phyloP scores from a whole-genome alignment of 2,888 invertebrate species.

The Dryadula phaetusa region DNA sequence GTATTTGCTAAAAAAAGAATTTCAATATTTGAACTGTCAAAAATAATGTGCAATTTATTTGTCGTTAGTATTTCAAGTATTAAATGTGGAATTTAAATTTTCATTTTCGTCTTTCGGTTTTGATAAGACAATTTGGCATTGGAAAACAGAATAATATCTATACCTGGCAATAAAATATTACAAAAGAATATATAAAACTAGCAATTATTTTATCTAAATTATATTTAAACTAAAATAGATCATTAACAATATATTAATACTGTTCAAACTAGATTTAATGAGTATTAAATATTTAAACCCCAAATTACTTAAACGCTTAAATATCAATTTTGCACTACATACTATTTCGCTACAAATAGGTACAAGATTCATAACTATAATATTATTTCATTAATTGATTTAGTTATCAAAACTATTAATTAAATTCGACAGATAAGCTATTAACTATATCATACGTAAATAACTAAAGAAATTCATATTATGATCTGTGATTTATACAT shows the following conservation, averaged over 20 bases:
- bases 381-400: background rate
- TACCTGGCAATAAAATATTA: too few relatives aligned
- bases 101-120: too few relatives aligned
- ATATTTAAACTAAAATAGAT: background rate
- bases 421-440: background rate
- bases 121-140: too few relatives aligned
- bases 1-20: constrained; percentile 31
- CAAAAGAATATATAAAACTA: too few relatives aligned
- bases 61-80: background rate
- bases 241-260: background rate
- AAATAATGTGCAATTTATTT: background rate
- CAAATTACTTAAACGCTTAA: constrained; percentile 1
- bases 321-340: constrained; percentile 16
- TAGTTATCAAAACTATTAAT: background rate
- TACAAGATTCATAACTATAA: constrained; percentile 13
- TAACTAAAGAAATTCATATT: background rate
- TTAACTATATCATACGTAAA: background rate
- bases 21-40: constrained; percentile 30
- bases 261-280: constrained; percentile 6
- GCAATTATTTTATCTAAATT: too few relatives aligned
- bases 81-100: too few relatives aligned
- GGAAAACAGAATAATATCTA: too few relatives aligned
- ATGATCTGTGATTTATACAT: background rate
- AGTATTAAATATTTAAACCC: constrained; percentile 8
- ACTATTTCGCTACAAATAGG: too few relatives aligned